Base-by-base conservation (phyloP, 2,113 vertebrate genomes). In the Pterophyllum scalare region DNA sequence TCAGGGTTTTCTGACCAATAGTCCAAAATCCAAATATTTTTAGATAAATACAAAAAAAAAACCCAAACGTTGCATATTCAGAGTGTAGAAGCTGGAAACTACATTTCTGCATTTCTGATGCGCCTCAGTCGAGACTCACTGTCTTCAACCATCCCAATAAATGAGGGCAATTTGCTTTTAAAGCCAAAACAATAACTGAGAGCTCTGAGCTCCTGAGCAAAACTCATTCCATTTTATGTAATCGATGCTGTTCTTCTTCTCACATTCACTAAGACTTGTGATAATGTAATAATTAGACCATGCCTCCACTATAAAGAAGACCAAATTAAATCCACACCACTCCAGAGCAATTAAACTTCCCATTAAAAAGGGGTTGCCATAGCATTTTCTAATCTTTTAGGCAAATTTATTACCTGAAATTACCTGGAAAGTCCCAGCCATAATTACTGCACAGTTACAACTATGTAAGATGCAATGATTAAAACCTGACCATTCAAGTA, bases 271-370 rank as follows among this genome's bases (percentile, higher is more conserved):
- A 3, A 19, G 46, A 83, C 24, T 61, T 52, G 67, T 54, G 43
- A 52, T 72, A 72, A 52, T 9, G 59, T 31, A 35, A 59, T 88
- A 74, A 85, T 88, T 81, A 81, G 12, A 49, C 58, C 4, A 28
- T 7, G 11, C 62, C 54, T 84, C 49, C 35, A 56, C 77, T 59
- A 78, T 75, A 75, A 65, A 74, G 80, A 33, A 22, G 31, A 38
- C 58, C 38, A 26, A 87, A 90, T 86, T 74, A 75, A 59, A 84
- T 75, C 46, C 2, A 1, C 60, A 74, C 31, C 67, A 60, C 81
- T 81, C 77, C 67, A 38, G 54, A 79, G 26, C 82, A 89, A 92
- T 88, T 81, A 88, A 22, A 38, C 56, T 59, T 10, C 28, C 64
- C 26, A 84, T 77, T 86, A 75, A 77, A 88, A 35, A 54, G 43